Evolutionary conservation across 2,797 vertebrate genomes (phyloP).

Genomic region (Gadopsis marmoratus): DNA sequence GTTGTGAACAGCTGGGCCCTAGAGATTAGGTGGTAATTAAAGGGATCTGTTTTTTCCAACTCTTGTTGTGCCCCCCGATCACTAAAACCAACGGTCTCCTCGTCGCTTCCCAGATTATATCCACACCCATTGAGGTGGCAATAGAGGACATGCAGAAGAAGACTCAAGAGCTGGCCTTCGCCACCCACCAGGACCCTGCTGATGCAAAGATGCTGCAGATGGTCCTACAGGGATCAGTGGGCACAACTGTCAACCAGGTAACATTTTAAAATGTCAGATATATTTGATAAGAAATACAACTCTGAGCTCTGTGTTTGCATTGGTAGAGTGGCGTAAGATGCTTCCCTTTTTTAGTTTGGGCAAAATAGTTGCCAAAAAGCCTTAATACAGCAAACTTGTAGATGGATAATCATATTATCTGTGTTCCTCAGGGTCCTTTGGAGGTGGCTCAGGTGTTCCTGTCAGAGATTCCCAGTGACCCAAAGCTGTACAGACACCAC

Average conservation of each 20-base stretch:
- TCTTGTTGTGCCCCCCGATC: no score
- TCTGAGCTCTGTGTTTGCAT: neutral
- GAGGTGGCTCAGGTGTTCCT: conserved; percentile 99
- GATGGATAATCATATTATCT: neutral
- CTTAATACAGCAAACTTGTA: neutral
- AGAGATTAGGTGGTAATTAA: neutral
- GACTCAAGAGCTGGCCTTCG: conserved; percentile 97
- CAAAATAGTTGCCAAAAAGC: neutral
- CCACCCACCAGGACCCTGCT: conserved; percentile 97
- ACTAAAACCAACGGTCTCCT: neutral
- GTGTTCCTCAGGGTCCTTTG: conserved; percentile 90
- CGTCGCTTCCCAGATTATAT: conserved; percentile 88
- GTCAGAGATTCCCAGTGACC: conserved; percentile 96
- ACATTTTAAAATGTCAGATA: neutral
- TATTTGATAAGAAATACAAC: neutral
- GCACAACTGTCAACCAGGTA: conserved; percentile 98
- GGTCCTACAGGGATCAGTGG: conserved; percentile 98
- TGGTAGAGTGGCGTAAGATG: neutral
- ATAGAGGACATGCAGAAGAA: conserved; percentile 99
- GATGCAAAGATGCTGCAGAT: conserved; percentile 99
- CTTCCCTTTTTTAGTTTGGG: neutral
- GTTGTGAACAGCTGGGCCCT: no score
- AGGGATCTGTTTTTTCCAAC: neutral
- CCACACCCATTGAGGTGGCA: conserved; percentile 97
- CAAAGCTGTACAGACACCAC: conserved; percentile 98